Evolutionary conservation across 2,797 vertebrate species (phyloP).

Genomic region (Enteromius thamalakanensis): DNA sequence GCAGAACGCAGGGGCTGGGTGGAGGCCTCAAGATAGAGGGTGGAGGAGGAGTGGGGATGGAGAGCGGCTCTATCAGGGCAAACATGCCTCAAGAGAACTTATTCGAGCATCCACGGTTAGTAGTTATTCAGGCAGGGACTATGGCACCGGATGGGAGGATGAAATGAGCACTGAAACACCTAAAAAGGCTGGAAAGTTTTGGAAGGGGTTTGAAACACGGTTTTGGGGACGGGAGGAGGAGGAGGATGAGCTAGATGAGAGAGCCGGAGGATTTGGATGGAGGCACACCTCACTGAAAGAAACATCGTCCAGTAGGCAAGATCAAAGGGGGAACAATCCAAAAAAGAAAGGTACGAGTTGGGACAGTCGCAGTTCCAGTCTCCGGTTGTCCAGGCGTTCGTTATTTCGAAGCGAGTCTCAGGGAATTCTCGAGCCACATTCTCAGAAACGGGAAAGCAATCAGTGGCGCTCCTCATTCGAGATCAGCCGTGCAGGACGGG

Average conservation of each 20-base stretch:
- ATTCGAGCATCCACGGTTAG: conserved; percentile 81
- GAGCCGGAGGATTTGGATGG: conserved; percentile 72
- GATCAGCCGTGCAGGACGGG: conserved; percentile 70
- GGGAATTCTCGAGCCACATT: conserved; percentile 74
- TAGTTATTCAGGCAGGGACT: conserved; percentile 76
- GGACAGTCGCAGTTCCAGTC: conserved; percentile 75
- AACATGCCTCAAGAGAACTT: conserved; percentile 80
- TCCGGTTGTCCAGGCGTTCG: conserved; percentile 75
- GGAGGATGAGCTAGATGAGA: conserved; percentile 70
- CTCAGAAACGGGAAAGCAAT: conserved; percentile 65
- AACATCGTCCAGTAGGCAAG: conserved; percentile 66
- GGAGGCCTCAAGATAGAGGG: conserved; percentile 60
- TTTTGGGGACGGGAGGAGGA: conserved; percentile 77
- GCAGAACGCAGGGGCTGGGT: conserved; percentile 65
- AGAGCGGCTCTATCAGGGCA: conserved; percentile 81
- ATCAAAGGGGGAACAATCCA: conserved; percentile 67
- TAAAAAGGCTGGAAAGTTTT: conserved; percentile 72
- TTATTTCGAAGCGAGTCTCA: conserved; percentile 82
- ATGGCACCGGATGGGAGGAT: conserved; percentile 70
- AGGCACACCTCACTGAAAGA: conserved; percentile 69
- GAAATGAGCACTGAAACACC: conserved; percentile 61
- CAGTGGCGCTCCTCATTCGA: conserved; percentile 84
- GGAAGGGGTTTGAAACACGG: conserved; percentile 77
- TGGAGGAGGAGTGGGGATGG: conserved; percentile 67
- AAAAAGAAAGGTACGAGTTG: conserved; percentile 72